Conservation (phyloP, 2,797 vertebrate species). For the Acrocephalus scirpaceus region DNA sequence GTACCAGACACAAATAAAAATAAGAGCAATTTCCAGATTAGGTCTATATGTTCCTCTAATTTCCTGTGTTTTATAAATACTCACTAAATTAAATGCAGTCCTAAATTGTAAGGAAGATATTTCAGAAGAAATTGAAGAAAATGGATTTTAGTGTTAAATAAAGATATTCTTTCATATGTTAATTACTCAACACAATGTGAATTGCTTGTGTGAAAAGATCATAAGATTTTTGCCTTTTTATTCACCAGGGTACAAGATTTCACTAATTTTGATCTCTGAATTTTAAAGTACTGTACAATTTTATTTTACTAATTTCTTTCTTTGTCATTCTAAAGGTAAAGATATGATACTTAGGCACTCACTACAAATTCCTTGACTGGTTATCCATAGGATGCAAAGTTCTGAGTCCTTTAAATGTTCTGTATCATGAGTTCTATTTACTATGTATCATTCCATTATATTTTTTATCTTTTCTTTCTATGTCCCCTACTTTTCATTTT, state of each 20-base stretch:
- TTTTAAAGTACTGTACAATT: background rate
- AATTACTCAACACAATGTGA: background rate
- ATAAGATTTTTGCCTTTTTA: background rate
- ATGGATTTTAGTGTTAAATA: background rate
- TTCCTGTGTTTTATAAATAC: background rate
- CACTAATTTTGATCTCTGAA: background rate
- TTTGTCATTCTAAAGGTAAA: background rate
- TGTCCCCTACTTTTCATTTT: background rate
- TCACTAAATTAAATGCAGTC: background rate
- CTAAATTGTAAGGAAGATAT: background rate
- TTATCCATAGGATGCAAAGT: background rate
- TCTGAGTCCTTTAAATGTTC: background rate
- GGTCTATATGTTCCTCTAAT: background rate
- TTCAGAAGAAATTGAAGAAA: background rate
- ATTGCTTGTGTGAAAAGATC: background rate
- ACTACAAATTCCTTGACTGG: background rate
- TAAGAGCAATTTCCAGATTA: background rate
- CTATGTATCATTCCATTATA: background rate
- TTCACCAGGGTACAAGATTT: background rate
- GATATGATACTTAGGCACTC: background rate
- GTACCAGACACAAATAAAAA: constrained; percentile 8
- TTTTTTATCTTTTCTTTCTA: background rate
- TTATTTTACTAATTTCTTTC: background rate
- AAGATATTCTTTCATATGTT: background rate
- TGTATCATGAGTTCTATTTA: background rate